phyloP scores from a whole-genome alignment of 2,888 invertebrate genomes.

The Agrilus mali region DNA sequence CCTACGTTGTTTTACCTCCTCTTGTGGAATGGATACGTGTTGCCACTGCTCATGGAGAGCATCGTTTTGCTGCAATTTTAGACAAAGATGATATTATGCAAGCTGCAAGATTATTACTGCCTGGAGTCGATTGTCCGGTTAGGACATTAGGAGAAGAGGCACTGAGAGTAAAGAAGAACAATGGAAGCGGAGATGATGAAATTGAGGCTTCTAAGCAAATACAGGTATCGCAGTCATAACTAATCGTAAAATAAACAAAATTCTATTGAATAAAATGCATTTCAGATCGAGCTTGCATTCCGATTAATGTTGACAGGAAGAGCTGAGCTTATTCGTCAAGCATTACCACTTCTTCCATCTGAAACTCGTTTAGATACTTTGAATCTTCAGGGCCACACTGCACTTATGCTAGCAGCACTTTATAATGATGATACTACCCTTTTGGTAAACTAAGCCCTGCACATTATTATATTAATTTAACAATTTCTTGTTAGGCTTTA shows the following conservation, averaged over 20 bases:
- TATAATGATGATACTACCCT: conserved; percentile 69
- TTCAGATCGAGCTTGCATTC: conserved; percentile 58
- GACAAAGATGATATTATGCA: conserved; percentile 77
- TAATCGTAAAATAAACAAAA: neutral
- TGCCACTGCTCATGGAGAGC: conserved; percentile 68
- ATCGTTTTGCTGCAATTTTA: conserved; percentile 62
- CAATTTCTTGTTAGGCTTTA: conserved; percentile 21
- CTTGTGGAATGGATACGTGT: conserved; percentile 85
- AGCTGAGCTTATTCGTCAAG: conserved; percentile 64
- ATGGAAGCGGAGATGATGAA: conserved; percentile 29
- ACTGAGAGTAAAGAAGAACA: conserved; percentile 31
- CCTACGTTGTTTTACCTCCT: conserved; percentile 79
- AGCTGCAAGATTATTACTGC: conserved; percentile 71
- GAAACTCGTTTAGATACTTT: conserved; percentile 61
- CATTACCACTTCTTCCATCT: conserved; percentile 59
- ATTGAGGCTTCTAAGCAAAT: conserved; percentile 30
- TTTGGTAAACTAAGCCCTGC: conserved; percentile 29
- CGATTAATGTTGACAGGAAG: conserved; percentile 69
- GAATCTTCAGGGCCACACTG: conserved; percentile 68
- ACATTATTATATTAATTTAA: neutral
- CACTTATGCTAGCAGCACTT: conserved; percentile 71
- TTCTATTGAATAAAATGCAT: neutral
- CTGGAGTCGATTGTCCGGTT: conserved; percentile 82
- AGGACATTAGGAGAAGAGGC: conserved; percentile 54
- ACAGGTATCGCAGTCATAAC: conserved; percentile 17